Base-by-base conservation (phyloP, 2,113 vertebrate species). In the Plecotus auritus region DNA sequence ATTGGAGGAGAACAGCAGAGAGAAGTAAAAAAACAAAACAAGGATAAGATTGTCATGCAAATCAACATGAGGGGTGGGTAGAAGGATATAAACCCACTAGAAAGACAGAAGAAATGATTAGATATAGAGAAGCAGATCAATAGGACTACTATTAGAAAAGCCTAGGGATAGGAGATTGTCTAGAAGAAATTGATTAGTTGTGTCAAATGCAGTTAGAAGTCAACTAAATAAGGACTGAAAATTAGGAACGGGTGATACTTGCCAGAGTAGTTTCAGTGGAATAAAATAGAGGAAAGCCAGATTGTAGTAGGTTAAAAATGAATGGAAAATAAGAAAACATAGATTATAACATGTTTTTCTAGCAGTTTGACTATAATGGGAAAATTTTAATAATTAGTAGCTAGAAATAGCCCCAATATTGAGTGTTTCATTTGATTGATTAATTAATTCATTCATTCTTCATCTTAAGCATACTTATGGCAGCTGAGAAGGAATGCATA, bases 371-470 rank as follows among this genome's bases (percentile, higher is more conserved):
- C 32, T 85, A 61, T n/a, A 61, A 40, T 45, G 30, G n/a, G 22
- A 95, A 95, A 67, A 30, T 67, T 83, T 83, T 86, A 93, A 81
- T 88, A 93, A 69, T 11, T 51, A 66, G 17, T 20, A 80, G 14
- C 45, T 56, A 87, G 45, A 93, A 87, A 89, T 72, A 78, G 40
- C 67, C 35, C 51, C 59, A 74, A 92, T 28, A 17, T 35, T 82
- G 7, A 85, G 17, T 80, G 30, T 73, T 82, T 76, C 26, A 90
- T 77, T 67, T 59, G 20, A 64, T 54, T 92, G 4, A 66, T 45
- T 82, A 2, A 59, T 70, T 87, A 4, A 69, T 73, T 91, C 0
- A 35, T 61, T 67, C 5, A 69, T 76, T 88, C n/a, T 56, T 78
- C 73, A 16, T 85, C 49, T 89, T 59, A 7, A 85, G 11, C 54